Base-by-base conservation (phyloP, 1,140 invertebrate genomes). In the Nilaparvata lugens region DNA sequence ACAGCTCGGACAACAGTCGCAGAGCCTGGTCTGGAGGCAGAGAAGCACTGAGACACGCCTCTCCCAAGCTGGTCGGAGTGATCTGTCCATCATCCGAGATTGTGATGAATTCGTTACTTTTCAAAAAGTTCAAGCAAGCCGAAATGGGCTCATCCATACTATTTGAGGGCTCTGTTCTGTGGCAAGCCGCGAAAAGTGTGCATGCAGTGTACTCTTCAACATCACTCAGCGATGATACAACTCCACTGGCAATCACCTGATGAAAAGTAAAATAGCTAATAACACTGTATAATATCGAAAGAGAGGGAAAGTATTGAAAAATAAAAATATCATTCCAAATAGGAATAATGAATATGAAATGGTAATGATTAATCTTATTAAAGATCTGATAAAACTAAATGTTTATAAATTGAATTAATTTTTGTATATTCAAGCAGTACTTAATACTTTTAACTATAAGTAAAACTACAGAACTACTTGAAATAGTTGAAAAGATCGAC, bases 11-110 rank as follows among this genome's bases (percentile, higher is more conserved):
- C 69, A 97, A 92, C 18, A 98, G 79, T 28, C 84, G 79, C 3
- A 97, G 75, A 2, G 91, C 93, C 71, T 98, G 93, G 71, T 89
- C 88, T 0, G 95, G 95, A 16, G 93, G 85, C 71, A 98, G 82
- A 0, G 93, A 92, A 1, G 95, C 95, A 52, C 91, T 85, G 18
- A 98, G 75, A 69, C 95, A 95, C 16, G 95, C 96, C 70, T 87
- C 84, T 0, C 93, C 96, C 16, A 99, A 77, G 52, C 87, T 83
- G 18, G 94, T 95, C 7, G 94, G 84, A 51, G 85, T 76, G 74
- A 42, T 75, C 52, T 74, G 70, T 48, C 77, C 67, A 13, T 72
- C 67, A 58, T 74, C 72, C 11, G 61, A 65, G 52, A 72, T 63
- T 51, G 72, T 68, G 43, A 79, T 70, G 64, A 83, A 81, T 68